Conservation (phyloP, 2,113 vertebrate genomes). For the Lagopus leucura region DNA sequence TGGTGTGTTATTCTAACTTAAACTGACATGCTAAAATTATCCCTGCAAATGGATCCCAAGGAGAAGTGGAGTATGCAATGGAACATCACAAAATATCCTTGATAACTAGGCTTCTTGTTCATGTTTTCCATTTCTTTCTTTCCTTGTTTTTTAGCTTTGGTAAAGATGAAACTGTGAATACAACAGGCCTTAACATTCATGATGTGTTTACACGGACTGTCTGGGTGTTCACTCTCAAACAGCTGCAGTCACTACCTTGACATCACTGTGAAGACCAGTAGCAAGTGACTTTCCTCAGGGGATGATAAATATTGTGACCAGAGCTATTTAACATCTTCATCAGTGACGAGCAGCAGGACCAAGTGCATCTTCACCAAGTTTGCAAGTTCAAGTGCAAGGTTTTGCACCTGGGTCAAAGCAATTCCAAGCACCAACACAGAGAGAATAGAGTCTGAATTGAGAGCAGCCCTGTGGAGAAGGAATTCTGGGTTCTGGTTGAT, state of each 20-base stretch:
- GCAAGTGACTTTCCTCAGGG: background rate
- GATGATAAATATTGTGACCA: background rate
- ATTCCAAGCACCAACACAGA: background rate
- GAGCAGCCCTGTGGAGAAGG: background rate
- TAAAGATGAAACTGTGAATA: background rate
- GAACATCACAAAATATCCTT: background rate
- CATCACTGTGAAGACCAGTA: background rate
- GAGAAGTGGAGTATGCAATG: background rate
- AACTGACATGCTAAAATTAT: background rate
- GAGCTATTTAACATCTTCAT: background rate
- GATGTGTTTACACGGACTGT: accelerated
- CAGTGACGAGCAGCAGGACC: background rate
- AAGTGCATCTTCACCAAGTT: background rate
- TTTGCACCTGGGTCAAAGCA: background rate
- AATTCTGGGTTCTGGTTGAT: background rate
- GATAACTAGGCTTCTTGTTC: background rate
- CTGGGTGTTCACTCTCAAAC: background rate
- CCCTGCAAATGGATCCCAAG: background rate
- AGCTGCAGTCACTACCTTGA: background rate
- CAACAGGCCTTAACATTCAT: background rate
- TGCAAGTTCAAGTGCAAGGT: background rate
- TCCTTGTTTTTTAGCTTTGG: background rate
- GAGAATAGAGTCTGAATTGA: background rate
- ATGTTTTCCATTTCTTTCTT: background rate
- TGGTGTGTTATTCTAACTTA: background rate